These are phyloP conservation scores for Caenorhabditis becei DNA, from an alignment of 2,888 invertebrate genomes.

Conservation along the genomic window DNA sequence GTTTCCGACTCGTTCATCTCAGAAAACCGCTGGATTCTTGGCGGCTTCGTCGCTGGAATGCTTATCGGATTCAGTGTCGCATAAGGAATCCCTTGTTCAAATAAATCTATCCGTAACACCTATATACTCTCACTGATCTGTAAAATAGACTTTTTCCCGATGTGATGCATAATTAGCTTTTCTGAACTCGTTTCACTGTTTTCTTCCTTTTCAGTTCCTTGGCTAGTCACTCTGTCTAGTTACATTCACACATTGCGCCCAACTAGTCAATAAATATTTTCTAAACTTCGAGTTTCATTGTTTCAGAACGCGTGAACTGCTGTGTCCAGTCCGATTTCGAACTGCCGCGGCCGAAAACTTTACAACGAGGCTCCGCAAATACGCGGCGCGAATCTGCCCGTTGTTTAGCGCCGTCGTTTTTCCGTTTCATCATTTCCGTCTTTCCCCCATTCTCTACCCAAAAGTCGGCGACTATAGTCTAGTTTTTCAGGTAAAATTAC, in stretches of 20 bases:
- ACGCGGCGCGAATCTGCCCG: conserved; percentile 35
- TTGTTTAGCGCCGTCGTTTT: conserved; percentile 12
- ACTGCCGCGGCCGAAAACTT: not conserved
- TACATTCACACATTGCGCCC: conserved; percentile 26
- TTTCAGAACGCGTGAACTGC: too few species aligned
- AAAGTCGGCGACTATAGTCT: conserved; percentile 31
- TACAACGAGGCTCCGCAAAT: conserved; percentile 49
- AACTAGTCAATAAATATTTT: conserved; percentile 18
- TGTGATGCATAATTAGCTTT: conserved; percentile 48
- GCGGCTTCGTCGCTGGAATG: conserved; percentile 59
- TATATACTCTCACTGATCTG: conserved; percentile 12
- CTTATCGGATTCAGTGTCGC: conserved; percentile 60
- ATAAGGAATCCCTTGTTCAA: not conserved
- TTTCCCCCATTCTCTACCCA: not conserved
- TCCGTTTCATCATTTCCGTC: conserved; percentile 46
- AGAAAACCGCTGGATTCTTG: conserved; percentile 57
- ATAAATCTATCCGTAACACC: too few species aligned
- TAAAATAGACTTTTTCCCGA: conserved; percentile 35
- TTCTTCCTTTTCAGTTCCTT: not conserved
- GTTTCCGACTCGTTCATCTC: conserved; percentile 46
- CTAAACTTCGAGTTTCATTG: too few species aligned
- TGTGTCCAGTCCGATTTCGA: not conserved
- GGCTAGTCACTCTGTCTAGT: conserved; percentile 44
- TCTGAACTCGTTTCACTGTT: not conserved
- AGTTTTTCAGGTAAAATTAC: conserved; percentile 53